phyloP scores from a whole-genome alignment of 2,888 invertebrate species.

The Melanotus villosus region DNA sequence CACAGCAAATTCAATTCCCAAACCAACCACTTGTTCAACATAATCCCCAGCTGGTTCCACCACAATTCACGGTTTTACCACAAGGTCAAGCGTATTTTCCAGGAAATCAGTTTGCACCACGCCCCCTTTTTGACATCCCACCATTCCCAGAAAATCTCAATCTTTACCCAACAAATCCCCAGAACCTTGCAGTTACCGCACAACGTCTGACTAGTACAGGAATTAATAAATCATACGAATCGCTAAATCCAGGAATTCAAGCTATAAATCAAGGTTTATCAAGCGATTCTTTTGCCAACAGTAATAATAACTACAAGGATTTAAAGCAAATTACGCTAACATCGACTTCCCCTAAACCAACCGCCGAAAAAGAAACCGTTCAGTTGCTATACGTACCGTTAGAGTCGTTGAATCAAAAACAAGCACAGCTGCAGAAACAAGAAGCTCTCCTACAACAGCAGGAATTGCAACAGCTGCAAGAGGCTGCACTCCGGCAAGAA shows the following conservation, averaged over 20 bases:
- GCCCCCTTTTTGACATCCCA: neutral
- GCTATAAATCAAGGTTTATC: constrained; percentile 38
- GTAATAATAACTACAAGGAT: constrained; percentile 28
- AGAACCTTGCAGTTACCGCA: constrained; percentile 26
- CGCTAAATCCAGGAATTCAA: constrained; percentile 33
- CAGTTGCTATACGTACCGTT: constrained; percentile 88
- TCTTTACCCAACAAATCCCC: constrained; percentile 29
- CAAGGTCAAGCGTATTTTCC: constrained; percentile 35
- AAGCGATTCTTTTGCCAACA: constrained; percentile 5
- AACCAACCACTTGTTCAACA: constrained; percentile 23
- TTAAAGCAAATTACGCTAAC: constrained; percentile 41
- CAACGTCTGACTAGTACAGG: constrained; percentile 21
- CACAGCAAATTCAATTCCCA: neutral
- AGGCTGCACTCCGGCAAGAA: neutral
- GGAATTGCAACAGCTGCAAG: neutral
- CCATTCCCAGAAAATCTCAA: constrained; percentile 8
- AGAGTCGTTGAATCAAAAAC: constrained; percentile 76
- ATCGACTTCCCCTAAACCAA: constrained; percentile 56
- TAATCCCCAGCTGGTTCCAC: constrained; percentile 26
- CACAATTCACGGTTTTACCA: constrained; percentile 28
- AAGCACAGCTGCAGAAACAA: constrained; percentile 42
- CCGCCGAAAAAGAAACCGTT: constrained; percentile 73
- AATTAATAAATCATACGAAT: constrained; percentile 16
- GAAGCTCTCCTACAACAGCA: neutral
- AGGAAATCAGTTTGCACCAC: constrained; percentile 33